These are phyloP conservation scores for Tragelaphus scriptus DNA, from an alignment of 2,113 vertebrate species.

Conservation along the genomic window DNA sequence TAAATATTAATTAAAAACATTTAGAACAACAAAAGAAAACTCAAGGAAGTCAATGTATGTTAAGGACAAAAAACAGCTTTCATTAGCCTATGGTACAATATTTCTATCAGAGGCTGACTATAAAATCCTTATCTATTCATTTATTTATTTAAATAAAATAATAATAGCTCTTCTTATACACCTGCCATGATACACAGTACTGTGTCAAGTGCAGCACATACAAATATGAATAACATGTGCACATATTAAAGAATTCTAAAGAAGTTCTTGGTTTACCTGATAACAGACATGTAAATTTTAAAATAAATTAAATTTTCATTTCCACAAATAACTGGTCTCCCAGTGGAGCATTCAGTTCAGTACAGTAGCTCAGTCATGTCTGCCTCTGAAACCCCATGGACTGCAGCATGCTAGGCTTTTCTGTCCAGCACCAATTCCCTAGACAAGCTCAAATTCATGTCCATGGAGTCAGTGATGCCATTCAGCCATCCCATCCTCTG, in stretches of 20 bases:
- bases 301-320: neutral
- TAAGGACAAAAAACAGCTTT: neutral
- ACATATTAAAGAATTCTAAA: neutral
- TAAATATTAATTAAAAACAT: neutral
- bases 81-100: neutral
- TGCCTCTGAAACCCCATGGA: neutral
- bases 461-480: fast-evolving
- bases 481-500: neutral
- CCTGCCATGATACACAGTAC: fast-evolving
- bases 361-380: neutral
- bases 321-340: neutral
- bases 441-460: neutral
- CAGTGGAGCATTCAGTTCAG: neutral
- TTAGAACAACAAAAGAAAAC: neutral
- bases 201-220: neutral
- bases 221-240: neutral
- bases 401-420: neutral
- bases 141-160: neutral
- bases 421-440: neutral
- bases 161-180: neutral
- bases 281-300: neutral
- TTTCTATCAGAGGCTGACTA: neutral
- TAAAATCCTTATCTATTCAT: neutral
- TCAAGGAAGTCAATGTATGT: neutral
- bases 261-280: neutral